Evolutionary conservation across 2,113 vertebrate species (phyloP).

Genomic region (Sakesphorus luctuosus): DNA sequence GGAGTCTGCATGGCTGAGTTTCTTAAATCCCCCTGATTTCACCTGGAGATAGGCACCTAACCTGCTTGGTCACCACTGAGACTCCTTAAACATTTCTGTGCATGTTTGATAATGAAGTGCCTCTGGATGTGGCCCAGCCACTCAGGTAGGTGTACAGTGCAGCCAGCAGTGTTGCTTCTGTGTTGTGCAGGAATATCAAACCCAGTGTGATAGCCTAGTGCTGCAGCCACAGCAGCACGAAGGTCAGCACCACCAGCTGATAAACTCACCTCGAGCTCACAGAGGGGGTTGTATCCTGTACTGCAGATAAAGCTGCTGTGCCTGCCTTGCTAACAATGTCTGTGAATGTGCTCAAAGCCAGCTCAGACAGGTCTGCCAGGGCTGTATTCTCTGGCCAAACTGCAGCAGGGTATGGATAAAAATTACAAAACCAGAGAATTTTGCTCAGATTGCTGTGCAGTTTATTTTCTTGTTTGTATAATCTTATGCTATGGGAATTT

Average conservation of each 20-base stretch:
- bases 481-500: neutral
- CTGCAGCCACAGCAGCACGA: neutral
- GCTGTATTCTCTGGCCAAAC: neutral
- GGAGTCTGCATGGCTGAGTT: neutral
- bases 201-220: neutral
- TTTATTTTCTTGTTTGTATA: neutral
- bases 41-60: neutral
- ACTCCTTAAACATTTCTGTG: neutral
- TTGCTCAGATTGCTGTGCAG: neutral
- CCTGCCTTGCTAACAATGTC: neutral
- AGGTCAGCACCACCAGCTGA: neutral
- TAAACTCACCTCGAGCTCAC: neutral
- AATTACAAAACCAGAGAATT: neutral
- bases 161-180: neutral
- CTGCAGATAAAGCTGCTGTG: neutral
- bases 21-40: neutral
- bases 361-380: neutral
- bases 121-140: neutral
- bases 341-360: neutral
- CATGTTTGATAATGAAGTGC: neutral
- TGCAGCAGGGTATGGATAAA: neutral
- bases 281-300: neutral
- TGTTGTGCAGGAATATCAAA: neutral
- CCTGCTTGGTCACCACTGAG: neutral
- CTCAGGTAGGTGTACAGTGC: neutral